These are phyloP conservation scores for Leucopsar rothschildi DNA, from an alignment of 2,113 vertebrate genomes.

Conservation along the genomic window DNA sequence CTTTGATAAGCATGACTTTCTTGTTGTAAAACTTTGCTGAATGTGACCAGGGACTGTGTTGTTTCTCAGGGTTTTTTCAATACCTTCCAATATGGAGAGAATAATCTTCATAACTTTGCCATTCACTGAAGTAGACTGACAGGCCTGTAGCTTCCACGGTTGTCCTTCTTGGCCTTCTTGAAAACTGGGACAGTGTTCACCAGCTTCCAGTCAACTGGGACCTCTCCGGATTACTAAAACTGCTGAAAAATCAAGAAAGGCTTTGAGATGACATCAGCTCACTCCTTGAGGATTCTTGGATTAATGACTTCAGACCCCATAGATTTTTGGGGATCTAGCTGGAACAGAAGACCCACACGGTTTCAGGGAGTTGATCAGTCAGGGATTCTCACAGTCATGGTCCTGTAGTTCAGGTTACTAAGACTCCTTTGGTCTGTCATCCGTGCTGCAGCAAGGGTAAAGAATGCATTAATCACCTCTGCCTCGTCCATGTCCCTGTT, in stretches of 20 bases:
- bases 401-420: not conserved
- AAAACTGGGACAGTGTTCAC: rapidly evolving
- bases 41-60: not conserved
- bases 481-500: not conserved
- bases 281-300: not conserved
- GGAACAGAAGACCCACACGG: not conserved
- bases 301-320: not conserved
- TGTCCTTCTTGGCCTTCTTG: not conserved
- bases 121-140: not conserved
- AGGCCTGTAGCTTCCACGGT: not conserved
- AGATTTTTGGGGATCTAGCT: not conserved
- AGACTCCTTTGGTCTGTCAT: not conserved
- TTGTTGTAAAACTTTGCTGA: not conserved
- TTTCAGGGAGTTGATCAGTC: not conserved
- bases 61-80: not conserved
- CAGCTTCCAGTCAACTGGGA: not conserved
- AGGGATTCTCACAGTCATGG: not conserved
- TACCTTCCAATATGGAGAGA: not conserved
- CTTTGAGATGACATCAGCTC: not conserved
- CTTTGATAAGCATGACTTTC: not conserved
- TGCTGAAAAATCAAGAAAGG: not conserved
- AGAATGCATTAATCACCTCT: not conserved
- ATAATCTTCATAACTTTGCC: not conserved
- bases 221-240: rapidly evolving
- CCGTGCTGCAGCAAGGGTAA: not conserved